Conservation (phyloP, 92 coral and sea anemone species). For the Porites cylindrica region DNA sequence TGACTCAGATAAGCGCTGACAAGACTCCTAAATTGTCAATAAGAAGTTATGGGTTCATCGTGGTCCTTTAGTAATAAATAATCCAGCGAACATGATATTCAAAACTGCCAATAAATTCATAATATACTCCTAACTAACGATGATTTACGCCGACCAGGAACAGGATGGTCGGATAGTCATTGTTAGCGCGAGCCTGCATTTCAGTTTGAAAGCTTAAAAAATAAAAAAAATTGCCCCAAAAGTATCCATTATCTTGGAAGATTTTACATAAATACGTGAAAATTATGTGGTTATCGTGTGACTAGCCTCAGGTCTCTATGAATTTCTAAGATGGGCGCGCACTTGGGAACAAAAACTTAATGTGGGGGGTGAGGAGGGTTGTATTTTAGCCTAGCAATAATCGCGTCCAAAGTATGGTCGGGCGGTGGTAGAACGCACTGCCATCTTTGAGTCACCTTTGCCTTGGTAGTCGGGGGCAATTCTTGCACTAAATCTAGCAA, state of each 20-base stretch:
- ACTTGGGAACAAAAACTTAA: background rate
- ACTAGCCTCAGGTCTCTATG: background rate
- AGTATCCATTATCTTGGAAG: background rate
- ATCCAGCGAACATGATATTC: slow-evolving; percentile 4
- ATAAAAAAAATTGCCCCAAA: background rate
- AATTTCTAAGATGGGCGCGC: background rate
- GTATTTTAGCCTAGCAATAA: slow-evolving; percentile 82
- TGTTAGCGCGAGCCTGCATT: slow-evolving; percentile 7
- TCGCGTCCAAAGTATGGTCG: slow-evolving; percentile 88
- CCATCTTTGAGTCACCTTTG: slow-evolving; percentile 95
- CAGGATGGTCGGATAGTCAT: background rate
- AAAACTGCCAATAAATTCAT: slow-evolving; percentile 2
- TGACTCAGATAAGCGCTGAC: slow-evolving; percentile 13
- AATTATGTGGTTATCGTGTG: background rate
- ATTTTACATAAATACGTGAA: background rate
- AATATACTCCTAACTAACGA: slow-evolving; percentile 30
- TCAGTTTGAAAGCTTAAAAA: background rate
- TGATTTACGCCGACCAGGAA: slow-evolving; percentile 4
- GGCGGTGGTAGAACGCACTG: slow-evolving; percentile 98
- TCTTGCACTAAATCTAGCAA: slow-evolving; percentile 84
- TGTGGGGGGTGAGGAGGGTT: slow-evolving; percentile 65
- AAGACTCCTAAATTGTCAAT: slow-evolving; percentile 23
- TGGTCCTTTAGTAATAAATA: background rate
- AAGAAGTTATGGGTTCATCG: background rate
- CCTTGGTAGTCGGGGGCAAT: slow-evolving; percentile 73